phyloP scores from a whole-genome alignment of 1,140 invertebrate species.

The Zophobas atratus region DNA sequence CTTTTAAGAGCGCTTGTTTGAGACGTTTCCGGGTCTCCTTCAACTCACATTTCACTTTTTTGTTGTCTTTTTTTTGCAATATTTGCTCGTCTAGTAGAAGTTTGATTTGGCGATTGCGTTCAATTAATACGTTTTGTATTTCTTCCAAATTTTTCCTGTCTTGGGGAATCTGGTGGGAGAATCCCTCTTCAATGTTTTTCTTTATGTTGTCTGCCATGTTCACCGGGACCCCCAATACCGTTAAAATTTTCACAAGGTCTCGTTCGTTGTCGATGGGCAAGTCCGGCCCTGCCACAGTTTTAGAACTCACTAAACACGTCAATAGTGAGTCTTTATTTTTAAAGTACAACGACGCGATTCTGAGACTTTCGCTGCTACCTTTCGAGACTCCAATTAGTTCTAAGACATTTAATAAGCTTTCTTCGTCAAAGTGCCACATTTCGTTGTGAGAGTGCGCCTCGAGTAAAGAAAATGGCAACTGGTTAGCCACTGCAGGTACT shows the following conservation, averaged over 20 bases:
- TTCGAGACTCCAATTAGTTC: slow-evolving; percentile 58
- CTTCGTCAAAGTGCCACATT: slow-evolving; percentile 46
- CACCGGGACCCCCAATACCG: neutral
- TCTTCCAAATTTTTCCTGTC: neutral
- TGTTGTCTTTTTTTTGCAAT: neutral
- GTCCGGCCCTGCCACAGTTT: neutral
- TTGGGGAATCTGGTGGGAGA: neutral
- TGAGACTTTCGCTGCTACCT: slow-evolving; percentile 42
- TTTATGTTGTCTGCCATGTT: neutral
- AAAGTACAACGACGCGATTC: slow-evolving; percentile 52
- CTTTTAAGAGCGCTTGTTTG: neutral
- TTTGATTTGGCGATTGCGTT: neutral
- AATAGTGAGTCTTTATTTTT: slow-evolving; percentile 45
- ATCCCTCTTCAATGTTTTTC: neutral
- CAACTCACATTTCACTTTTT: slow-evolving; percentile 11
- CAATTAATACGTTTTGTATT: neutral
- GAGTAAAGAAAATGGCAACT: slow-evolving; percentile 56
- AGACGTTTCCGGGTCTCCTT: neutral
- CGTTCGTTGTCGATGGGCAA: neutral
- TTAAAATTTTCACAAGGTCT: neutral
- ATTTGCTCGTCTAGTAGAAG: slow-evolving; percentile 1
- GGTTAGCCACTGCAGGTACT: slow-evolving; percentile 67
- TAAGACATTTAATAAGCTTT: slow-evolving; percentile 55
- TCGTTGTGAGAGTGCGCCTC: slow-evolving; percentile 13
- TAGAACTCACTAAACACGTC: slow-evolving; percentile 46